Evolutionary conservation across 1,140 invertebrate genomes (phyloP).

Genomic region (Brachionus sp.): DNA sequence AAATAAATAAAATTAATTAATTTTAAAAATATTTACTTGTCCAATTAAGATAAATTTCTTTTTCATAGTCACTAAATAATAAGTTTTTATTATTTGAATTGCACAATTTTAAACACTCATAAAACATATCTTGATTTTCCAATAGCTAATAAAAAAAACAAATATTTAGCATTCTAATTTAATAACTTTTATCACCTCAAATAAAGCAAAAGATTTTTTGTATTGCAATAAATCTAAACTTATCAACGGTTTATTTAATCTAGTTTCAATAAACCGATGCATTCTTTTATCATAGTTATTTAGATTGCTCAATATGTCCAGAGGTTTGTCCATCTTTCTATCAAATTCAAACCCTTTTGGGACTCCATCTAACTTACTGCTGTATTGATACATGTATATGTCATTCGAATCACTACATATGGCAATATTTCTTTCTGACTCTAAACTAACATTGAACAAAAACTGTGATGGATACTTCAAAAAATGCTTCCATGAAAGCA

Average conservation of each 20-base stretch:
- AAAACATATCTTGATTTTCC: slow-evolving; percentile 14
- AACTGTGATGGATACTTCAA: neutral
- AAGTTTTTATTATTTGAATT: neutral
- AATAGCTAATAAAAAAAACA: neutral
- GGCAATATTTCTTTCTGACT: neutral
- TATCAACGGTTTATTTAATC: slow-evolving; percentile 9
- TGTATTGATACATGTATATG: neutral
- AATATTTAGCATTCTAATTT: neutral
- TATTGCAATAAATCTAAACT: neutral
- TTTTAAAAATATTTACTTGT: neutral
- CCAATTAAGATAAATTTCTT: slow-evolving; percentile 7
- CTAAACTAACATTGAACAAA: neutral
- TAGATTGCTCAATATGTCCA: neutral
- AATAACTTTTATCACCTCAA: neutral
- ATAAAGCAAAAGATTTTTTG: neutral
- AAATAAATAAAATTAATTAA: neutral
- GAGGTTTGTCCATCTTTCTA: neutral
- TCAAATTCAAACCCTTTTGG: slow-evolving; percentile 6
- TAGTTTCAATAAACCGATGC: neutral
- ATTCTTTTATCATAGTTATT: neutral
- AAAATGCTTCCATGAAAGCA: slow-evolving; percentile 32
- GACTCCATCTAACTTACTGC: neutral
- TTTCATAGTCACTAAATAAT: neutral
- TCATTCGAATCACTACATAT: slow-evolving; percentile 16
- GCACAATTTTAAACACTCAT: neutral